These are phyloP conservation scores for Dilophus febrilis DNA, from an alignment of 2,888 invertebrate species.

Conservation along the genomic window DNA sequence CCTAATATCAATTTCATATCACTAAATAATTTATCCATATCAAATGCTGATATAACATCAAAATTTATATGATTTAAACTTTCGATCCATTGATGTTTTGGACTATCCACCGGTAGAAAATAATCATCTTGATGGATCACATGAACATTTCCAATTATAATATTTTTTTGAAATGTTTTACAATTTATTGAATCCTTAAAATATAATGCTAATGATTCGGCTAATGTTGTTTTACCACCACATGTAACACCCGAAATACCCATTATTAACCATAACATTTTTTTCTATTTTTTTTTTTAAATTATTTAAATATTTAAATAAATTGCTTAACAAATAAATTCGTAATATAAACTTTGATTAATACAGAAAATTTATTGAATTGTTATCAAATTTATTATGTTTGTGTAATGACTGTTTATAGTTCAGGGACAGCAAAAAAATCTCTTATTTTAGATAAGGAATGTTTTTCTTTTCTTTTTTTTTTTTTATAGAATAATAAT, in stretches of 20 bases:
- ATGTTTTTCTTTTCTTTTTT: too few relatives aligned
- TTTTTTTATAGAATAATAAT: too few relatives aligned
- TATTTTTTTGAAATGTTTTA: slow-evolving; percentile 19
- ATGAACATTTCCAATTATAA: slow-evolving; percentile 28
- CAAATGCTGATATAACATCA: slow-evolving; percentile 51
- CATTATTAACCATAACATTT: slow-evolving; percentile 38
- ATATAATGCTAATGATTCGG: slow-evolving; percentile 3
- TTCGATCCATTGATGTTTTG: slow-evolving; percentile 42
- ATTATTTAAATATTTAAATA: too few relatives aligned
- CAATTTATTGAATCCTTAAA: slow-evolving; percentile 3
- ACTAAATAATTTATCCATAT: slow-evolving; percentile 50
- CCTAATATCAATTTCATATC: slow-evolving; percentile 36
- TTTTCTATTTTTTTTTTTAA: too few relatives aligned
- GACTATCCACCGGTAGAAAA: slow-evolving; percentile 47
- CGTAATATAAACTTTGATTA: too few relatives aligned
- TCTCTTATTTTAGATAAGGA: too few relatives aligned
- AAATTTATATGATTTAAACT: slow-evolving; percentile 59
- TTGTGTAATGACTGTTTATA: too few relatives aligned
- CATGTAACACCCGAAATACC: slow-evolving; percentile 70
- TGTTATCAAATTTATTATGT: too few relatives aligned
- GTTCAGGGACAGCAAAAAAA: too few relatives aligned
- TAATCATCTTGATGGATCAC: slow-evolving; percentile 61
- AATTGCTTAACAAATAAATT: too few relatives aligned
- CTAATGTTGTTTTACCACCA: slow-evolving; percentile 35
- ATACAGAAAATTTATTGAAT: too few relatives aligned